Conservation (phyloP, 2,888 invertebrate genomes). For the Poecilus cupreus region DNA sequence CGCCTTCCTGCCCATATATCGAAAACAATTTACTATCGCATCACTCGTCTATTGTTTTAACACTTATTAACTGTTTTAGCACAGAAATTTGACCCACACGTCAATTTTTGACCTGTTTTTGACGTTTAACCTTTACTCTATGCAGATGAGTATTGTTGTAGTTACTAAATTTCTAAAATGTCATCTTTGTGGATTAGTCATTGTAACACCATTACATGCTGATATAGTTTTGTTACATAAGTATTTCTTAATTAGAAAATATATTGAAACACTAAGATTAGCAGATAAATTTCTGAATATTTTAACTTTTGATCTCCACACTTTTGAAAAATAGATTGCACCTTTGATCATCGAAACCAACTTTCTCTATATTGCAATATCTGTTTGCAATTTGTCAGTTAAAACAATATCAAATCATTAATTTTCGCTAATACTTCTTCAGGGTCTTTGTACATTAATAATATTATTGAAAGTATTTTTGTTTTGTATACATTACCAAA, state of each 20-base stretch:
- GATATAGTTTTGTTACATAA: conserved; percentile 9
- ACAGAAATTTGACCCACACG: conserved; percentile 14
- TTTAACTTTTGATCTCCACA: conserved; percentile 15
- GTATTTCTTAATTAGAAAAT: conserved; percentile 14
- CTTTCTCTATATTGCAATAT: conserved; percentile 8
- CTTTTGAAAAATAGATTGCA: neutral
- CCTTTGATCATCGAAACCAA: neutral
- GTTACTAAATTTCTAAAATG: conserved; percentile 17
- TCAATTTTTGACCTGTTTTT: conserved; percentile 1
- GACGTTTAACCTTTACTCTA: conserved; percentile 10
- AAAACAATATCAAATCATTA: neutral
- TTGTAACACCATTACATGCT: neutral
- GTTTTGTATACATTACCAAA: too few species aligned
- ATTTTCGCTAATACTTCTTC: too few species aligned
- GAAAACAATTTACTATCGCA: neutral
- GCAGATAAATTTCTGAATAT: neutral
- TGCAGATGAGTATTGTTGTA: conserved; percentile 26
- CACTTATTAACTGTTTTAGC: neutral
- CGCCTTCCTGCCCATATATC: conserved; percentile 7
- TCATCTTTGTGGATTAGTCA: neutral
- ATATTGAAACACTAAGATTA: neutral
- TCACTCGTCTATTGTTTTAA: neutral
- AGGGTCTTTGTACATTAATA: too few species aligned
- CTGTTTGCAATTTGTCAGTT: neutral
- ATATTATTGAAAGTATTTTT: too few species aligned